These are phyloP conservation scores for Muscicapa comitata DNA, from an alignment of 2,797 vertebrate species.

Conservation along the genomic window DNA sequence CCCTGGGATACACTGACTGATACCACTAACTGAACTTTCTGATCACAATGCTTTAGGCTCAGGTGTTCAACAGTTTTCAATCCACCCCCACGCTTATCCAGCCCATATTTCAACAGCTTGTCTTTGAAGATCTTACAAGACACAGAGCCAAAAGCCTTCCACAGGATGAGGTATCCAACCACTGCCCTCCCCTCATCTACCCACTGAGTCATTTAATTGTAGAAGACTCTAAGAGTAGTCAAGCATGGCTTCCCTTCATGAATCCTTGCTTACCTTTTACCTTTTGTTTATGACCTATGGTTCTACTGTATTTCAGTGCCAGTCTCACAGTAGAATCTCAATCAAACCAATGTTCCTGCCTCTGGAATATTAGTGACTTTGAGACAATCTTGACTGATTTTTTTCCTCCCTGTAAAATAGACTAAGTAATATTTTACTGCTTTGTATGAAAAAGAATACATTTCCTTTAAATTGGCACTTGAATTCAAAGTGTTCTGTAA, in stretches of 20 bases:
- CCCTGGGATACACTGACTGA: accelerated
- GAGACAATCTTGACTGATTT: not conserved
- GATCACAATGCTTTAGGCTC: too few relatives aligned
- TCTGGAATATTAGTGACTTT: not conserved
- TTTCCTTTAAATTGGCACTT: not conserved
- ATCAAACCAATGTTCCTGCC: not conserved
- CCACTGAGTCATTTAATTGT: accelerated
- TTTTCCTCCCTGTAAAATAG: not conserved
- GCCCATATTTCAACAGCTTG: not conserved
- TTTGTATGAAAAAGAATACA: accelerated
- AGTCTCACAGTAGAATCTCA: not conserved
- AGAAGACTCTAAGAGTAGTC: too few relatives aligned
- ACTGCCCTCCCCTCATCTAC: not conserved
- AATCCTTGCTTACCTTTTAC: not conserved
- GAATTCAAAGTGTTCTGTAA: not conserved
- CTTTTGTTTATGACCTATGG: not conserved
- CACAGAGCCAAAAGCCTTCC: not conserved
- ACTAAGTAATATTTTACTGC: not conserved
- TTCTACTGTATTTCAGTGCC: not conserved
- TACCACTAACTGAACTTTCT: not conserved
- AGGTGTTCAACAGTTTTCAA: not conserved
- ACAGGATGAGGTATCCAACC: accelerated
- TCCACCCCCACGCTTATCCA: not conserved
- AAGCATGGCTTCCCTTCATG: not conserved
- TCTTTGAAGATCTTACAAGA: not conserved